Conservation (phyloP, 30 jellyfish, hydroid and myxozoan genomes). For the Haliclystus octoradiatus region DNA sequence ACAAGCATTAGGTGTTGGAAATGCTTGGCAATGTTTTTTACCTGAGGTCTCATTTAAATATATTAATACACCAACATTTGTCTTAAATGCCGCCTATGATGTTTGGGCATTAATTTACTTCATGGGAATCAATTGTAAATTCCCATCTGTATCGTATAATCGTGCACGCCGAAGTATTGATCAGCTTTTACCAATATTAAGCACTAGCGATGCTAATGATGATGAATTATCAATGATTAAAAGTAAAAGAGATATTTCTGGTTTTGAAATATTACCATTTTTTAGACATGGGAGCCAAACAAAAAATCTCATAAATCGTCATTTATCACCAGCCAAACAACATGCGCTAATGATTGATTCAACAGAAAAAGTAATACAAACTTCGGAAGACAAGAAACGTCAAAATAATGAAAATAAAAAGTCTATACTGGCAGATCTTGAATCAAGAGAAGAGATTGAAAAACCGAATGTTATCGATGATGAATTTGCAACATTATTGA, state of each 20-base stretch:
- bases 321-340: background rate
- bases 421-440: background rate
- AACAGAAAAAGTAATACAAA: no score
- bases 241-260: conserved; percentile 72
- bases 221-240: background rate
- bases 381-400: no score
- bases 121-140: conserved; percentile 87
- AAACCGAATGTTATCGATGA: background rate
- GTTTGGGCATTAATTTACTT: conserved; percentile 97
- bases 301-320: no score
- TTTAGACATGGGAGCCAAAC: conserved; percentile 26
- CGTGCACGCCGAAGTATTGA: conserved; percentile 4
- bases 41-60: conserved; percentile 76
- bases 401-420: no score
- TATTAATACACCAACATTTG: conserved; percentile 83
- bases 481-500: background rate
- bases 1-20: conserved; percentile 41
- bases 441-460: background rate
- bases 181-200: background rate
- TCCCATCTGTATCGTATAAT: conserved; percentile 46
- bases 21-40: conserved; percentile 91
- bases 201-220: background rate
- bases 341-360: background rate
- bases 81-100: conserved; percentile 92
- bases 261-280: conserved; percentile 85